Evolutionary conservation across 2,888 invertebrate genomes (phyloP), one percentile per base, ranked within the genome.

Genomic region (Dorcus parallelipipedus): DNA sequence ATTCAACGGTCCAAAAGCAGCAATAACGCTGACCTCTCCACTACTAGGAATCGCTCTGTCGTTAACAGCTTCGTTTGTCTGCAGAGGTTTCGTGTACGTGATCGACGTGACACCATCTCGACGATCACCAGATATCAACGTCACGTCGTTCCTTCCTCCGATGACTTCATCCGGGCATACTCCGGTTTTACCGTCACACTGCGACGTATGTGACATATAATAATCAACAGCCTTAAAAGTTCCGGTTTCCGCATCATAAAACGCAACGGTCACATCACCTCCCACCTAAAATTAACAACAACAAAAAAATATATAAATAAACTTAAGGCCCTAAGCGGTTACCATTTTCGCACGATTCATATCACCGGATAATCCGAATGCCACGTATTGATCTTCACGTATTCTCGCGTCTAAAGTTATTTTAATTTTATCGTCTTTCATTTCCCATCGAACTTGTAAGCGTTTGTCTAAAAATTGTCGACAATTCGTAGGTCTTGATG

Each of bases 1-100:
- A 80, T 93, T 93, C 38, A 95, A 80, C 0, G 90, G 89, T 0
- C 95, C 95, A 67, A 95, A 91, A 3, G 95, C 95, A 0, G 93
- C 94, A 54, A 95, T 91, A 3, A 95, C 88, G 26, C 88, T 90
- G 9, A 67, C 65, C 38, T 89, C 86, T 1, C 86, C 80, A 23
- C 87, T 83, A 2, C 82, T 81, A 1, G 88, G 83, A 52, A 92
- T 85, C 63, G 88, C 85, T 65, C 83, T 81, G 76, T 93, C 93
- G 62, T 87, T 87, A 39, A 82, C 79, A 0, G 89, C 82, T 67
- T 93, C 92, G 65, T 84, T 86, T 0, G 92, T 91, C 56, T 87
- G 85, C 52, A 95, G 79, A 0, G 92, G 91, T 0, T 93, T 85
- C 20, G 84, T 85, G 76, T 91, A 95, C 0, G 87, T 87, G 39